A percentile compares a stretch with the other conserved stretches of the same genome.
Evolutionary conservation across 2,888 invertebrate genomes (phyloP).

Genomic region (Agrotis segetum): DNA sequence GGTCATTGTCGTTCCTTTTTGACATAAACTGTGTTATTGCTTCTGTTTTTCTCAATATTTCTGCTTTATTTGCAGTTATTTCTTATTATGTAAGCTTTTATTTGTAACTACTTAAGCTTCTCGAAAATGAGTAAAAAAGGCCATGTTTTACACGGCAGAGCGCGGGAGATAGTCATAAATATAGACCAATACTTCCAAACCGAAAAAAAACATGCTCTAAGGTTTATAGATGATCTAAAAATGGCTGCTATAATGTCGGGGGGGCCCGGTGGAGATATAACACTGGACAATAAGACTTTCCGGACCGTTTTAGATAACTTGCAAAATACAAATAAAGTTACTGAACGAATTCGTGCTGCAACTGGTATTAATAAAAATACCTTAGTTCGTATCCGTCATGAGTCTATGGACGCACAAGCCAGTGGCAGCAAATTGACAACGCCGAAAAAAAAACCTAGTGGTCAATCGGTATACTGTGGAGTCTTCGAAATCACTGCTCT

Average conservation of each 20-base stretch:
- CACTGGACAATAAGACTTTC: background rate
- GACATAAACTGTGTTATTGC: too few species aligned
- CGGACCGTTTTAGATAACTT: background rate
- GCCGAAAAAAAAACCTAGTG: background rate
- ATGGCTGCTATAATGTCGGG: background rate
- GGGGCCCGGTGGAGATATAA: background rate
- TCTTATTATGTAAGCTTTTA: too few species aligned
- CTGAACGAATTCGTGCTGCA: constrained; percentile 1
- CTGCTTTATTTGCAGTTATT: too few species aligned
- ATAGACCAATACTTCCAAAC: constrained; percentile 5
- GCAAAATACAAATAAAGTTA: constrained; percentile 13
- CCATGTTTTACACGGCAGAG: constrained; percentile 4
- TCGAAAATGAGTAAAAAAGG: constrained; percentile 9
- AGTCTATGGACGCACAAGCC: background rate
- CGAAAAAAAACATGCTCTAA: background rate
- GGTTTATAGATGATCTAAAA: constrained; percentile 8
- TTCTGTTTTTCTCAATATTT: too few species aligned
- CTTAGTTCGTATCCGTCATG: constrained; percentile 2
- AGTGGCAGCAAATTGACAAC: background rate
- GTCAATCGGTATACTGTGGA: background rate
- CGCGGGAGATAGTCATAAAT: constrained; percentile 5
- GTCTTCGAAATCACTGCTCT: background rate
- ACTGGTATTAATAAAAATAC: constrained; percentile 17
- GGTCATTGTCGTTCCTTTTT: too few species aligned
- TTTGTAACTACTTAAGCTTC: background rate